These are phyloP conservation scores for Drosophila quadrilineata DNA, from an alignment of 1,140 invertebrate species.

Conservation along the genomic window DNA sequence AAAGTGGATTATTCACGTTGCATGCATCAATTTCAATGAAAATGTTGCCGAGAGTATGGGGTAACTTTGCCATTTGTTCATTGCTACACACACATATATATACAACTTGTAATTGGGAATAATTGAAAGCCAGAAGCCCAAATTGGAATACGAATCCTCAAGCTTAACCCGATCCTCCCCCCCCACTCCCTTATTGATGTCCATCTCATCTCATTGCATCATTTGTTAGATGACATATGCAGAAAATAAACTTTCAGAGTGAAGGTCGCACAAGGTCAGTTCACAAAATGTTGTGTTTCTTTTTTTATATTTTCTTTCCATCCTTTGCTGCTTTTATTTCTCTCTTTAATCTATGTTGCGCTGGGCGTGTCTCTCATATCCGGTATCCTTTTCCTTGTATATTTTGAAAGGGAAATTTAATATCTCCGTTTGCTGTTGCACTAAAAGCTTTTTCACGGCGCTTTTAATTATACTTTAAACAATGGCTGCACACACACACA, in stretches of 20 bases:
- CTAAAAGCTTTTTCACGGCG: constrained; percentile 71
- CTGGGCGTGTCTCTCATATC: constrained; percentile 24
- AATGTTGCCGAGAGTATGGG: too few species aligned
- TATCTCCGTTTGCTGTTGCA: constrained; percentile 50
- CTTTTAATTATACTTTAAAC: constrained; percentile 77
- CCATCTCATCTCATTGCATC: constrained; percentile 24
- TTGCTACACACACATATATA: not conserved
- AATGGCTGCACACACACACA: constrained; percentile 45
- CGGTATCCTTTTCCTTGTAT: constrained; percentile 16
- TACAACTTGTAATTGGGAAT: constrained; percentile 34
- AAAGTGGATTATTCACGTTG: constrained; percentile 11
- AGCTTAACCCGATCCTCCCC: too few species aligned
- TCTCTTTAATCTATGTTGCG: constrained; percentile 49
- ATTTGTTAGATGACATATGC: constrained; percentile 76
- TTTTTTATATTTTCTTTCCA: too few species aligned
- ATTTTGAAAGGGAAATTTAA: constrained; percentile 62
- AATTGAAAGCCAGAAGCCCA: constrained; percentile 34
- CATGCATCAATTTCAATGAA: not conserved
- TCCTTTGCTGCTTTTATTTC: too few species aligned
- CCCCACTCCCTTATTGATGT: too few species aligned
- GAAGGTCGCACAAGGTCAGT: constrained; percentile 66
- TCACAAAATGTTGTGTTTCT: constrained; percentile 43
- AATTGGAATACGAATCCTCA: not conserved
- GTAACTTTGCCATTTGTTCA: constrained; percentile 6
- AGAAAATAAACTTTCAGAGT: constrained; percentile 39